Evolutionary conservation across 1,140 invertebrate genomes (phyloP).

Genomic region (Diprion similis): DNA sequence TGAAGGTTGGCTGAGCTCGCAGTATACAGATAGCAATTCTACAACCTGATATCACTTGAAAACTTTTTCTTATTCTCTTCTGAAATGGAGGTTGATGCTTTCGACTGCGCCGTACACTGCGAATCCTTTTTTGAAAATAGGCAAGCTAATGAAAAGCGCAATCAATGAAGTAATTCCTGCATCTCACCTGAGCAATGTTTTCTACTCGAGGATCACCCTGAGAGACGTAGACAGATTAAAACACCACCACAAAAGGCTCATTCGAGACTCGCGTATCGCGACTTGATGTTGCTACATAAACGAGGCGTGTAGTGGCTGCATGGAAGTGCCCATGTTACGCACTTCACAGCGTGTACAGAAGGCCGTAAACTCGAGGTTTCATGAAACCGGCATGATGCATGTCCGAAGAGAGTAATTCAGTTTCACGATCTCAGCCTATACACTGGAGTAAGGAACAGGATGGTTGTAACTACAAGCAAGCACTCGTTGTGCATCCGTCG

Average conservation of each 20-base stretch:
- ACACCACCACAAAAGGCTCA: background rate
- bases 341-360: slow-evolving; percentile 31
- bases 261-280: background rate
- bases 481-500: background rate
- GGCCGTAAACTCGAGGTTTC: slow-evolving; percentile 31
- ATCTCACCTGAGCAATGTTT: too few species aligned
- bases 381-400: slow-evolving; percentile 29
- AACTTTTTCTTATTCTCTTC: background rate
- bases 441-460: background rate
- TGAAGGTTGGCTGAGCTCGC: background rate
- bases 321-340: slow-evolving; percentile 28
- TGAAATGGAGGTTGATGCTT: background rate
- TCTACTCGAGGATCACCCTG: too few species aligned
- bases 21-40: background rate
- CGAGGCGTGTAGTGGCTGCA: slow-evolving; percentile 23
- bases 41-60: background rate
- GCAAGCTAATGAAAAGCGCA: background rate
- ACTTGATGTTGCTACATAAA: background rate
- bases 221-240: background rate
- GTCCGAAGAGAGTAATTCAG: background rate
- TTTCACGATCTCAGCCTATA: background rate
- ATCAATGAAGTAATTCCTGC: too few species aligned
- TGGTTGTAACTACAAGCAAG: background rate
- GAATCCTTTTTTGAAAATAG: too few species aligned
- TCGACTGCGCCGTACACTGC: too few species aligned